Evolutionary conservation across 2,113 vertebrate species (phyloP).

Genomic region (Notothenia coriiceps): DNA sequence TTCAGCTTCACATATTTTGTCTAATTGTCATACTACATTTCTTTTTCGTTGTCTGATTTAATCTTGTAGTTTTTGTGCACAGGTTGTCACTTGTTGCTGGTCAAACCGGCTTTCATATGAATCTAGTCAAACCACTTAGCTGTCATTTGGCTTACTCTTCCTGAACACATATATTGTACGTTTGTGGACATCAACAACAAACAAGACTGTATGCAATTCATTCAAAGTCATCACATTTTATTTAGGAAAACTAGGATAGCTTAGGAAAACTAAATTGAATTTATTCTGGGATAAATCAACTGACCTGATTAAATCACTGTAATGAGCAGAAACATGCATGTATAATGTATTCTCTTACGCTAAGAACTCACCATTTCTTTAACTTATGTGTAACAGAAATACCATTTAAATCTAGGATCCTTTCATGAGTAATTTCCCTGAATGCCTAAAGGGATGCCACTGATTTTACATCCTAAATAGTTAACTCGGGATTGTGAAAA

Average conservation of each 20-base stretch:
- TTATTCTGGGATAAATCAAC: background rate
- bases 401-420: background rate
- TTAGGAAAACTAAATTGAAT: background rate
- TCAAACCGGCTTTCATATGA: conserved; percentile 31
- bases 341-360: background rate
- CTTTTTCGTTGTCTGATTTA: background rate
- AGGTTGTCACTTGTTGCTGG: background rate
- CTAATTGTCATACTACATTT: background rate
- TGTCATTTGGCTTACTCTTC: too few species aligned
- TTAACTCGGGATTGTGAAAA: too few species aligned
- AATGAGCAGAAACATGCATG: background rate
- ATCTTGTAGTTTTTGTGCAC: background rate
- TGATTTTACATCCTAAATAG: too few species aligned
- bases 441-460: too few species aligned
- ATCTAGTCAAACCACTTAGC: conserved; percentile 34
- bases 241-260: background rate
- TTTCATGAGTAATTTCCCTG: background rate
- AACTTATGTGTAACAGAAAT: too few species aligned
- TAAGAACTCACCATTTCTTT: too few species aligned
- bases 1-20: background rate
- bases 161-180: too few species aligned
- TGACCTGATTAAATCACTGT: background rate
- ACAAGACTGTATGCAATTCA: background rate
- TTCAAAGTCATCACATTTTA: too few species aligned
- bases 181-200: background rate